Percentiles rank a stretch among this genome's conserved stretches.
Conservation (phyloP, 2,888 invertebrate genomes). For the Linhomoeus sp. region DNA sequence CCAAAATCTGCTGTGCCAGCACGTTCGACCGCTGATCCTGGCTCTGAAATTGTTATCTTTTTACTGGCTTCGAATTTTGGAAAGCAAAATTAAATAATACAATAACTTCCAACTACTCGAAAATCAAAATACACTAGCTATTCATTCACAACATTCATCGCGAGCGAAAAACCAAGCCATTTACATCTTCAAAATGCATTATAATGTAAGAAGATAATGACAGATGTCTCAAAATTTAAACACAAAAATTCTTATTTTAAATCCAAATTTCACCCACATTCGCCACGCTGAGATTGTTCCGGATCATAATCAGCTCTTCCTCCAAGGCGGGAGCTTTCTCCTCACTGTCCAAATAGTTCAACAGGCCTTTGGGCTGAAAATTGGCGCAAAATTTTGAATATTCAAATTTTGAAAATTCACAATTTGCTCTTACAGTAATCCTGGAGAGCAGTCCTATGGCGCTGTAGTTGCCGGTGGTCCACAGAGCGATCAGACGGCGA, state of each 20-base stretch:
- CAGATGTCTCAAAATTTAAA: too few relatives aligned
- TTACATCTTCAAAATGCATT: too few relatives aligned
- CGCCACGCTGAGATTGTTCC: constrained; percentile 87
- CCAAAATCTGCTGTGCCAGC: constrained; percentile 3
- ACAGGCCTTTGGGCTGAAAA: constrained; percentile 65
- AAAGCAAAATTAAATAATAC: too few relatives aligned
- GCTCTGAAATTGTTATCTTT: too few relatives aligned
- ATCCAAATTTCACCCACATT: constrained; percentile 38
- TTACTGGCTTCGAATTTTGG: too few relatives aligned
- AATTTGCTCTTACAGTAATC: constrained; percentile 12
- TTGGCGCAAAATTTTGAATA: not conserved
- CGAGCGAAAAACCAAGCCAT: too few relatives aligned
- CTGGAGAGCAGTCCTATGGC: constrained; percentile 19
- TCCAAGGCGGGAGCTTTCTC: constrained; percentile 53
- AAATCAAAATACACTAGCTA: too few relatives aligned
- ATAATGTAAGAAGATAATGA: too few relatives aligned
- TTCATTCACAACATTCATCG: too few relatives aligned
- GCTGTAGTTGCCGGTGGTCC: constrained; percentile 64
- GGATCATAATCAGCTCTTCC: constrained; percentile 35
- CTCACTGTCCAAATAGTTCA: constrained; percentile 65
- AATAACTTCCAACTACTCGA: too few relatives aligned
- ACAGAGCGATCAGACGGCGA: constrained; percentile 74
- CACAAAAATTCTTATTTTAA: too few relatives aligned
- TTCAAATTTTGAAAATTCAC: too few relatives aligned
- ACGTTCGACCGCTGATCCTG: not conserved